A percentile compares a stretch with the other conserved stretches of the same genome.
Evolutionary conservation across 2,797 vertebrate species (phyloP).

Genomic region (Vireo griseus): DNA sequence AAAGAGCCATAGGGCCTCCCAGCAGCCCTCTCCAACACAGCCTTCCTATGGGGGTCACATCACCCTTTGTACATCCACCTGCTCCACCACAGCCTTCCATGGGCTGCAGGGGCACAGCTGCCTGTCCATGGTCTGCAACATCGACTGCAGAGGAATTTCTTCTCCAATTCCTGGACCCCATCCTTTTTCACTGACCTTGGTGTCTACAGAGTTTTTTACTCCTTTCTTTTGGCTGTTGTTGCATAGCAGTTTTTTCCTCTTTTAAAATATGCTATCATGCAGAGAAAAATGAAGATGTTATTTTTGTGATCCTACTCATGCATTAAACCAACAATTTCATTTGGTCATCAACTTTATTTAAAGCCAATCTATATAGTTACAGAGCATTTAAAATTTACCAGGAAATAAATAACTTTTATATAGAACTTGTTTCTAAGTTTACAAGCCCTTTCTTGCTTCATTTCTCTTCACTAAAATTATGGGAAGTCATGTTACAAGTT

Average conservation of each 20-base stretch:
- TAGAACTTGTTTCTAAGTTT: not conserved
- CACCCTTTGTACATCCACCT: too few relatives aligned
- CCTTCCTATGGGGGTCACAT: too few relatives aligned
- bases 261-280: not conserved
- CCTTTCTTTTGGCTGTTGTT: not conserved
- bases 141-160: accelerated
- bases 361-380: not conserved
- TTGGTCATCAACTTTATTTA: not conserved
- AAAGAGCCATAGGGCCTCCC: too few relatives aligned
- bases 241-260: not conserved
- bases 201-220: not conserved
- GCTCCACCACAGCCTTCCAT: not conserved
- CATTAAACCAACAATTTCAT: not conserved
- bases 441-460: not conserved
- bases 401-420: not conserved
- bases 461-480: not conserved
- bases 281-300: not conserved
- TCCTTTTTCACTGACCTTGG: not conserved
- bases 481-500: not conserved
- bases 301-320: not conserved
- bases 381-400: not conserved
- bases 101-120: not conserved
- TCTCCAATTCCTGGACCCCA: accelerated
- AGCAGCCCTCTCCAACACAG: not conserved
- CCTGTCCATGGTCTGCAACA: not conserved